Evolutionary conservation across 1,140 invertebrate genomes (phyloP).

Genomic region (Drosophila kohkoa): DNA sequence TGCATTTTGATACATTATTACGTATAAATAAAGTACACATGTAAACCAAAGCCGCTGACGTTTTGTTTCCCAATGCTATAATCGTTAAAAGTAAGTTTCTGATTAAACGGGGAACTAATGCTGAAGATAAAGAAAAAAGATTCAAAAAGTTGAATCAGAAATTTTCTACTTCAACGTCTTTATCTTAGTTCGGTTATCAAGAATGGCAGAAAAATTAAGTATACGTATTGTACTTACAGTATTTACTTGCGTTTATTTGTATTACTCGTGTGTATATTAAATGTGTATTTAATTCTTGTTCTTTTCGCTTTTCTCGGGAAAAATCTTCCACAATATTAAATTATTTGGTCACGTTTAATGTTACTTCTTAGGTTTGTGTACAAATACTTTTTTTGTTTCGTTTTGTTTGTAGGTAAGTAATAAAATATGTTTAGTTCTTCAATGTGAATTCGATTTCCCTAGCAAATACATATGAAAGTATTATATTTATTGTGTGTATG

Average conservation of each 20-base stretch:
- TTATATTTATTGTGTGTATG: neutral
- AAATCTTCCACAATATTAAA: constrained; percentile 74
- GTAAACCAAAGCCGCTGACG: constrained; percentile 46
- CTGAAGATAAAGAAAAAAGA: too few species aligned
- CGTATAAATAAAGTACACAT: constrained; percentile 75
- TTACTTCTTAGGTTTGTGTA: constrained; percentile 76
- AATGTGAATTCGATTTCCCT: constrained; percentile 43
- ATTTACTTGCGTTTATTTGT: constrained; percentile 43
- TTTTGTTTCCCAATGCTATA: too few species aligned
- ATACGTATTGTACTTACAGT: constrained; percentile 22
- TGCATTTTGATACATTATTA: constrained; percentile 69
- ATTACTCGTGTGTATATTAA: constrained; percentile 45
- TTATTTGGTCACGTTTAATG: constrained; percentile 81
- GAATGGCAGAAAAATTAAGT: constrained; percentile 20
- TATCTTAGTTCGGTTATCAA: too few species aligned
- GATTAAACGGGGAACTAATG: too few species aligned
- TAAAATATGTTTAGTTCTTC: constrained; percentile 72
- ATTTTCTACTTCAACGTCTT: too few species aligned
- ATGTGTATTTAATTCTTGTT: constrained; percentile 63
- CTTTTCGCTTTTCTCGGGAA: constrained; percentile 55
- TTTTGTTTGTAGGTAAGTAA: constrained; percentile 68
- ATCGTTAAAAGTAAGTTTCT: too few species aligned
- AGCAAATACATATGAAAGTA: constrained; percentile 41
- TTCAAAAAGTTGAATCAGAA: too few species aligned
- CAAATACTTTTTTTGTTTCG: constrained; percentile 55